Evolutionary conservation across 1,140 invertebrate genomes (phyloP), one percentile per base, ranked within the genome.

Genomic region (Psilanteris sp.): DNA sequence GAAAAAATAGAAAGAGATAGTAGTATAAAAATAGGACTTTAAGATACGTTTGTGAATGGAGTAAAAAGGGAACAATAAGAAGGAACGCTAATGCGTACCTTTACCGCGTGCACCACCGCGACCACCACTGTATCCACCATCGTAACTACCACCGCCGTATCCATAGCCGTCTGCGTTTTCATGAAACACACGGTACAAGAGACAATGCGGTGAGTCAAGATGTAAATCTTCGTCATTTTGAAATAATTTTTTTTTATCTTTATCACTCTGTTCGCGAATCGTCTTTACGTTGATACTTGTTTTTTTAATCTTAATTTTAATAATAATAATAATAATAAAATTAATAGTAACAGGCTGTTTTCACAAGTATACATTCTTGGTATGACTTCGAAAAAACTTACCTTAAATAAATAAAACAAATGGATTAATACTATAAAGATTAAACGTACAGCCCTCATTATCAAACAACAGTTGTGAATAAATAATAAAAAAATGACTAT

Each of bases 71-170:
- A 74, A 81, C 79, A 84, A 73, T n/a, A n/a, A 84, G 82, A 85
- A 87, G 84, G 85, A 83, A 85, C 85, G 86, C 86, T 81, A 85
- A 86, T 88, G 87, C 87, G 90, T 93, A 94, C 93, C 93, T 94
- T 94, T 94, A 90, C 92, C 93, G 89, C 93, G 91, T 87, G 91
- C 90, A 90, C 92, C 91, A 90, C 92, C 91, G 85, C 91, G 89
- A 89, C 92, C 92, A 89, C 92, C 92, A 90, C 91, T 91, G 91
- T 93, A 93, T 89, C 93, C 92, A 90, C 93, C 92, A 88, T 93
- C 93, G 91, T 93, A 93, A 89, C 90, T 92, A 91, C 91, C 92
- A 90, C 93, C 92, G 89, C 91, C 91, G 90, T 90, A 90, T 82
- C 92, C 92, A 90, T 93, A 93, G 91, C 93, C 93, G 92, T 93